A percentile compares a stretch with the other conserved stretches of the same genome.
Conservation (phyloP, 2,797 vertebrate species). For the Peromyscus aztecus region DNA sequence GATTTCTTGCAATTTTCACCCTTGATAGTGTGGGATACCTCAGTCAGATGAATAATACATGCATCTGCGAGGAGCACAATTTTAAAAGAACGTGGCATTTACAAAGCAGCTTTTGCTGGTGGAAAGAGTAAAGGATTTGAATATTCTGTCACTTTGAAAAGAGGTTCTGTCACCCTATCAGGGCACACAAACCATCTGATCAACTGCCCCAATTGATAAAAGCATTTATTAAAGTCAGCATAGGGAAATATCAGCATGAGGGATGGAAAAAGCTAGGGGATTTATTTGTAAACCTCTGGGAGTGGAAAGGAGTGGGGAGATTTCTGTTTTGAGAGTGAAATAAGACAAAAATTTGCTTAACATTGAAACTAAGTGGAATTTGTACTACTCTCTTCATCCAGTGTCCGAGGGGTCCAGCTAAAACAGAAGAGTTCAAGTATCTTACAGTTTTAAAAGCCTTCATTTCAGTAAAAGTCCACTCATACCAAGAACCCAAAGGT, state of each 20-base stretch:
- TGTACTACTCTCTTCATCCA: background rate
- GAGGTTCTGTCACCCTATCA: conserved; percentile 60
- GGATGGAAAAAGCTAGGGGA: conserved; percentile 40
- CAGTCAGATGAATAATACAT: conserved; percentile 74
- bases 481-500: background rate
- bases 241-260: conserved; percentile 62
- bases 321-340: conserved; percentile 66
- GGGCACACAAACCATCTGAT: conserved; percentile 69
- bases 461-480: conserved; percentile 5
- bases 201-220: conserved; percentile 65
- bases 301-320: background rate
- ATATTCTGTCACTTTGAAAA: conserved; percentile 71
- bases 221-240: conserved; percentile 78
- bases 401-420: background rate
- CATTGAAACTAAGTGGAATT: background rate
- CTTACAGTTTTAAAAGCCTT: background rate
- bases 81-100: conserved; percentile 80
- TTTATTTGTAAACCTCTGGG: conserved; percentile 63
- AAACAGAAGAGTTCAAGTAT: background rate
- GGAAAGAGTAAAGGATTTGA: conserved; percentile 76
- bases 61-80: conserved; percentile 49
- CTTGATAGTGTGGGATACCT: conserved; percentile 64
- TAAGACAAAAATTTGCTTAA: conserved; percentile 47
- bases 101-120: conserved; percentile 73
- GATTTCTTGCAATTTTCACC: conserved; percentile 64